These are phyloP conservation scores for Spodoptera frugiperda DNA, from an alignment of 1,140 invertebrate genomes.

Conservation along the genomic window DNA sequence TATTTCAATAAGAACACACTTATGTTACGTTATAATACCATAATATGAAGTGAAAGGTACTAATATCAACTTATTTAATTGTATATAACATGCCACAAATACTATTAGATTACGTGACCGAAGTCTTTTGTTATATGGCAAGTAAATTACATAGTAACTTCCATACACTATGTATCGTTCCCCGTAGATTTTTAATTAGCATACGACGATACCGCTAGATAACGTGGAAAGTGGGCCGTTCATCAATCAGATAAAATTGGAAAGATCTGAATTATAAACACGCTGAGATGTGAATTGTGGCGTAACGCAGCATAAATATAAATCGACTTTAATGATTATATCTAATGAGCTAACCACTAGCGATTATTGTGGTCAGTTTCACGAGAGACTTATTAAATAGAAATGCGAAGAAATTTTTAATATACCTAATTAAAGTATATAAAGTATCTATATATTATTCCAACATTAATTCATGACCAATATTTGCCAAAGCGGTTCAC, in stretches of 20 bases:
- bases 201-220: conserved; percentile 13
- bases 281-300: background rate
- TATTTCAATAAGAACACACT: conserved; percentile 7
- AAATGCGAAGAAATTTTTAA: too few relatives aligned
- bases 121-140: conserved; percentile 18
- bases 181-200: conserved; percentile 24
- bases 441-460: too few relatives aligned
- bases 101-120: conserved; percentile 29
- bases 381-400: background rate
- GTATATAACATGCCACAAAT: conserved; percentile 30
- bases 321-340: background rate
- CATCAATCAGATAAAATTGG: conserved; percentile 39
- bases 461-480: too few relatives aligned
- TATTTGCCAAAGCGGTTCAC: too few relatives aligned
- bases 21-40: conserved; percentile 26
- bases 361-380: conserved; percentile 4
- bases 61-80: conserved; percentile 25
- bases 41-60: conserved; percentile 40
- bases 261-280: conserved; percentile 34
- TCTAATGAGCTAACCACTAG: background rate
- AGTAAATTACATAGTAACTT: conserved; percentile 26
- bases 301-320: conserved; percentile 1
- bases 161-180: background rate
- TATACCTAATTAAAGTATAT: too few relatives aligned
- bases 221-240: conserved; percentile 8